These are phyloP conservation scores for Engystomops pustulosus DNA, from an alignment of 2,113 vertebrate species.

Conservation along the genomic window DNA sequence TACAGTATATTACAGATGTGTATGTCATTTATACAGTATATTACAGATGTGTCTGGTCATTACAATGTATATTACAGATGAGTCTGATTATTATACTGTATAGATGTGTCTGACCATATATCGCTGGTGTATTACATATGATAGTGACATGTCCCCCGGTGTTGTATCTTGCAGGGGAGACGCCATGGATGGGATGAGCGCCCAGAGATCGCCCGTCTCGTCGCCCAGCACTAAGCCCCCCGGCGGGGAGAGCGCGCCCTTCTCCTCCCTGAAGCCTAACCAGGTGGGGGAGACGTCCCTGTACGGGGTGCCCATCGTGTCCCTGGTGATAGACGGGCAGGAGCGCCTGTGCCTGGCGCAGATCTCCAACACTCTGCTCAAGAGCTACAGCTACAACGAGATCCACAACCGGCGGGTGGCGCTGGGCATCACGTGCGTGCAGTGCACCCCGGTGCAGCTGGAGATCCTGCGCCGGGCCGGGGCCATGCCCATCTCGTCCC, in stretches of 20 bases:
- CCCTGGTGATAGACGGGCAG: conserved; percentile 91
- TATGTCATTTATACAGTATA: too few relatives aligned
- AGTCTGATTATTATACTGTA: too few relatives aligned
- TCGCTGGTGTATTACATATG: too few relatives aligned
- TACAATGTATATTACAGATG: too few relatives aligned
- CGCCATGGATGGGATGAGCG: conserved; percentile 91
- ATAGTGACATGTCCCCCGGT: background rate
- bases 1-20: too few relatives aligned
- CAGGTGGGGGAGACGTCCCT: conserved; percentile 93
- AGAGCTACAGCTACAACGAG: conserved; percentile 94
- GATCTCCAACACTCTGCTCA: conserved; percentile 90
- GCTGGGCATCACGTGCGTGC: conserved; percentile 90
- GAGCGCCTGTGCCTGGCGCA: conserved; percentile 91
- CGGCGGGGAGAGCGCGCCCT: conserved; percentile 83
- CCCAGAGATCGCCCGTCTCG: conserved; percentile 87
- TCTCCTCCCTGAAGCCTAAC: conserved; percentile 90
- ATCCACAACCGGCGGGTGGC: conserved; percentile 91
- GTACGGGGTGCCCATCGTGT: conserved; percentile 94
- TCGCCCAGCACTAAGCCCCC: conserved; percentile 88
- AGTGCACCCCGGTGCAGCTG: conserved; percentile 91
- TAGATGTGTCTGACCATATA: too few relatives aligned
- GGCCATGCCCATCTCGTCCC: conserved; percentile 90
- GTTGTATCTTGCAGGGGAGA: conserved; percentile 67
- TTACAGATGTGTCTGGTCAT: too few relatives aligned
- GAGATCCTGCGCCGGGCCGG: conserved; percentile 89